phyloP scores from a whole-genome alignment of 1,140 invertebrate species.

The Neuroterus valhalla region DNA sequence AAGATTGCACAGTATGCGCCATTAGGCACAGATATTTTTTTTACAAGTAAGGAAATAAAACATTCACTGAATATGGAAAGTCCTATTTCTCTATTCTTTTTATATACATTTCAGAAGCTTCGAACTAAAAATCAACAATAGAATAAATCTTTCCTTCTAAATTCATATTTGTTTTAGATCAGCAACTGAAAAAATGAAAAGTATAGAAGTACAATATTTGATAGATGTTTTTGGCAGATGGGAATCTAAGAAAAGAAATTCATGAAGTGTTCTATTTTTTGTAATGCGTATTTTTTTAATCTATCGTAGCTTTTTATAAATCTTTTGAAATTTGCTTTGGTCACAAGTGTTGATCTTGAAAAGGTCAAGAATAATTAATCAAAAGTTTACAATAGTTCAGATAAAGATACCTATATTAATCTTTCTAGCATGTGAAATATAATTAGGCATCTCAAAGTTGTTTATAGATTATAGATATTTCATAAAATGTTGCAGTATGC shows the following conservation, averaged over 20 bases:
- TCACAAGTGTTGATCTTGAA: neutral
- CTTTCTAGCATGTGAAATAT: neutral
- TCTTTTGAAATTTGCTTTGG: neutral
- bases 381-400: neutral
- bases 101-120: no score
- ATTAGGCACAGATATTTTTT: no score
- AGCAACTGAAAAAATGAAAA: no score
- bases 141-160: no score
- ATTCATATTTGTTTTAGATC: no score
- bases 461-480: no score
- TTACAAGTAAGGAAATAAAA: no score
- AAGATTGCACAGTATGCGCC: no score
- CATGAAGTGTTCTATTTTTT: constrained; percentile 69
- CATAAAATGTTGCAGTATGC: no score
- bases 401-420: neutral
- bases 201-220: neutral
- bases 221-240: constrained; percentile 33
- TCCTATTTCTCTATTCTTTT: no score
- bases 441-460: neutral
- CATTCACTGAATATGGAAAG: no score
- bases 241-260: constrained; percentile 51
- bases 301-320: constrained; percentile 25
- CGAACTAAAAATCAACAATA: no score
- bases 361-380: constrained; percentile 8
- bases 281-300: constrained; percentile 71